Conservation (phyloP, 1,140 invertebrate genomes). For the Chionoecetes opilio region DNA sequence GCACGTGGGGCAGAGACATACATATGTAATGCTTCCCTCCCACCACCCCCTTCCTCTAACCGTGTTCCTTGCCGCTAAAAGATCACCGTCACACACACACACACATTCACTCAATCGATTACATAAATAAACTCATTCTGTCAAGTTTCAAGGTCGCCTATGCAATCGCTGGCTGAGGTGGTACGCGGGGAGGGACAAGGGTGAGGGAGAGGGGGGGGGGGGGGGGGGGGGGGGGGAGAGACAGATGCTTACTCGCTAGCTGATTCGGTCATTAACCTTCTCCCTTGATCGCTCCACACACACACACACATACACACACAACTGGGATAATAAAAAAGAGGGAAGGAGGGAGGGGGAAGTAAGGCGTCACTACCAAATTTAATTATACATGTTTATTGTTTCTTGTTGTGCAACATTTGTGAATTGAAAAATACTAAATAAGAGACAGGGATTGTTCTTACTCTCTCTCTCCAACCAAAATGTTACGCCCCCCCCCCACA, state of each 20-base stretch:
- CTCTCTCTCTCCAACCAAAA: neutral
- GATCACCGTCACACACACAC: neutral
- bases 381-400: no score
- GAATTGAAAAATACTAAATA: no score
- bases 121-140: constrained; percentile 21
- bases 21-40: no score
- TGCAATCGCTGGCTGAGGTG: neutral
- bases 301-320: no score
- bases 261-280: neutral
- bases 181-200: neutral
- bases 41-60: neutral
- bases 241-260: no score
- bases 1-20: no score
- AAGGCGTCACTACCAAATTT: no score
- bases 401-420: no score
- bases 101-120: constrained; percentile 5
- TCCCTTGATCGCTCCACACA: neutral
- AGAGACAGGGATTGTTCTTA: neutral
- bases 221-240: no score
- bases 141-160: neutral
- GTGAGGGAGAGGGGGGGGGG: no score
- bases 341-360: no score
- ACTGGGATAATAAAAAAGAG: no score
- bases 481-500: neutral
- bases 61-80: neutral